Evolutionary conservation across 2,888 invertebrate genomes (phyloP), one percentile per base, ranked within the genome.

Genomic region (Archaeoteleia sp.): DNA sequence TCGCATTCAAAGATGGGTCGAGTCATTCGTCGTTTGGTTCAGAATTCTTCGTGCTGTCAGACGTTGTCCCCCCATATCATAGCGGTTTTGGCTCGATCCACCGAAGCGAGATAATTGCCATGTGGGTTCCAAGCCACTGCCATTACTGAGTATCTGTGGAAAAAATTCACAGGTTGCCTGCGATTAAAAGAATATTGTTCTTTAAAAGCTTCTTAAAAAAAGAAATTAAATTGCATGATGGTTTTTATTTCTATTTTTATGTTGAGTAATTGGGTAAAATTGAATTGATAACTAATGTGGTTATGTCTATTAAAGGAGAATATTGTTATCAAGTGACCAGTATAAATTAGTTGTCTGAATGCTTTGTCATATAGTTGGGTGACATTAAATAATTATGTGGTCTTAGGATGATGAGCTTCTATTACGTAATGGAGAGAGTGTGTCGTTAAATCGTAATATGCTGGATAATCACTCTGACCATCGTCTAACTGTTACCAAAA

Each of bases 51-150:
- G 43, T 75, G 76, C 69, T 78, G 76, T 87, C 82, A 87, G 73
- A 86, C 87, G 80, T 82, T 76, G 62, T 93, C 93, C 32, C 91
- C 91, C 94, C 96, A 96, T 66, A 96, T 88, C 68, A 94, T 88
- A 54, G 92, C 93, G 74, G 91, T 91, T 86, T 93, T 95, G 75
- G 91, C 89, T 73, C 92, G 91, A 86, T 96, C 96, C 73, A 95
- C 95, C 32, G 94, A 93, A 46, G 94, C 92, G 53, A 96, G 86
- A 61, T 91, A 90, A 39, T 91, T 91, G 34, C 93, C 93, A 82
- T 92, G 93, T 3, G 95, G 94, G 84, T 94, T 93, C 95, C 96
- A 96, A 35, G 93, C 90, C 30, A 95, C 95, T 30, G 95, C 95
- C 63, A 93, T 93, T 62, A 96, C 94, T 32, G 94, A 91, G 53